phyloP scores from a whole-genome alignment of 1,140 invertebrate genomes.

The Anastatus disparis region DNA sequence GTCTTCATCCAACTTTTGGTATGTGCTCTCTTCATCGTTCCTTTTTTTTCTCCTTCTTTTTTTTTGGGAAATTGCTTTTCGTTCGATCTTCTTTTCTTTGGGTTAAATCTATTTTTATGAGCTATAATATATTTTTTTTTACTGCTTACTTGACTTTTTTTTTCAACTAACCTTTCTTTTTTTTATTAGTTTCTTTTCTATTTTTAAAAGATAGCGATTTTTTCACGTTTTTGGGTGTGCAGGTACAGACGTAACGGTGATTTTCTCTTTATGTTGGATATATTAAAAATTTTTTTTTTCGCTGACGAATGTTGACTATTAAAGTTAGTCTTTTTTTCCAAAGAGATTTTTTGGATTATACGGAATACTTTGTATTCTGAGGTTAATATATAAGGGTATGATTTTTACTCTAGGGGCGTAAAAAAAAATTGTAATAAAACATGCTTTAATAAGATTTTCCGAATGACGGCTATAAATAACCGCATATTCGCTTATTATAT shows the following conservation, averaged over 20 bases:
- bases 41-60: too few relatives aligned
- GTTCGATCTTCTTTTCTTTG: conserved; percentile 12
- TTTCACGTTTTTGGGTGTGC: neutral
- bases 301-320: neutral
- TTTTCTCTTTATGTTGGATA: neutral
- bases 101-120: conserved; percentile 22
- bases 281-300: neutral
- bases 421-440: conserved; percentile 2
- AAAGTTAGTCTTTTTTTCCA: neutral
- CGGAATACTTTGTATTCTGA: neutral
- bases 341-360: too few relatives aligned
- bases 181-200: too few relatives aligned
- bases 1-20: too few relatives aligned
- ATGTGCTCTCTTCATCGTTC: too few relatives aligned
- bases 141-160: neutral
- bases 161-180: neutral
- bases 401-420: neutral
- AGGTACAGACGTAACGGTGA: too few relatives aligned
- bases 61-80: conserved; percentile 6
- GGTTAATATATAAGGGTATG: neutral
- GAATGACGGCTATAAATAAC: too few relatives aligned
- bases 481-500: neutral
- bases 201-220: neutral
- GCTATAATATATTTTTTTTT: conserved; percentile 20
- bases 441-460: neutral